Evolutionary conservation across 2,113 vertebrate species (phyloP).

Genomic region (Meriones unguiculatus): DNA sequence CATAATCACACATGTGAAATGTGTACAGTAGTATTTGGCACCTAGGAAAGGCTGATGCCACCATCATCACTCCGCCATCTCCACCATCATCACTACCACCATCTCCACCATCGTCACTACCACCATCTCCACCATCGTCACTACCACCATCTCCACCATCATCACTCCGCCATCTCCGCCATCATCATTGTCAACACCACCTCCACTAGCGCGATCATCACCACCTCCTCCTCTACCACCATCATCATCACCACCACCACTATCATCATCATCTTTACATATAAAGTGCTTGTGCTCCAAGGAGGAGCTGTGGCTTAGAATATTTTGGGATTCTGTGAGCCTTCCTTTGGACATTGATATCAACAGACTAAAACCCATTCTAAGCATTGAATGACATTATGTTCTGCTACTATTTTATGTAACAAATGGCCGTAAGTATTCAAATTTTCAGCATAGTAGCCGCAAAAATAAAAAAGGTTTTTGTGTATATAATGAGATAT

Average conservation of each 20-base stretch:
- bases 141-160: background rate
- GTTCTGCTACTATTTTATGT: background rate
- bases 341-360: constrained; percentile 1
- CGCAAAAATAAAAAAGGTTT: background rate
- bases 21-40: background rate
- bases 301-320: background rate
- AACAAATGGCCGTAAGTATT: background rate
- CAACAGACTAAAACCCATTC: constrained; percentile 4
- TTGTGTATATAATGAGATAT: constrained; percentile 8
- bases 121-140: too few relatives aligned
- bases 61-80: background rate
- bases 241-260: background rate
- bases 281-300: background rate
- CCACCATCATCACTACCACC: too few relatives aligned
- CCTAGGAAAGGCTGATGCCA: background rate
- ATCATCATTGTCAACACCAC: too few relatives aligned
- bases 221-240: background rate
- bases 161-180: background rate
- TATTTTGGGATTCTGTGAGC: background rate
- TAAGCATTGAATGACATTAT: background rate
- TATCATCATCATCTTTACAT: background rate
- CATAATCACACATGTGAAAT: background rate
- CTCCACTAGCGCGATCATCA: too few relatives aligned
- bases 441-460: background rate
- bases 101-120: too few relatives aligned